A percentile compares a stretch with the other conserved stretches of the same genome.
Evolutionary conservation across 1,140 invertebrate genomes (phyloP).

Genomic region (Anastatus disparis): DNA sequence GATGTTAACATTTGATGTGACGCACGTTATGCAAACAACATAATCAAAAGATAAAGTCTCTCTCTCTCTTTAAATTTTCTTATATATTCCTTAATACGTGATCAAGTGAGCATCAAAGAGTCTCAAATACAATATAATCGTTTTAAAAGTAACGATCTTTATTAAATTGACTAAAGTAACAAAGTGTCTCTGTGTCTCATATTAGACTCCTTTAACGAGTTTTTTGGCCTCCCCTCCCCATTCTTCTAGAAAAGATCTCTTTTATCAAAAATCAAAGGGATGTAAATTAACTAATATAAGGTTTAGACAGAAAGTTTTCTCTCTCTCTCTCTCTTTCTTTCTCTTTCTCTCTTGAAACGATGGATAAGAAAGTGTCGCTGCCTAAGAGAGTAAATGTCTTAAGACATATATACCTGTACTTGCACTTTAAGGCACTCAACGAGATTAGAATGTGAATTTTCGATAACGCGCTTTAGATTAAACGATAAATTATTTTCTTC

Average conservation of each 20-base stretch:
- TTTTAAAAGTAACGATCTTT: slow-evolving; percentile 40
- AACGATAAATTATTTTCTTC: slow-evolving; percentile 29
- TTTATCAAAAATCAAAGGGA: slow-evolving; percentile 63
- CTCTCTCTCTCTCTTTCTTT: too few species aligned
- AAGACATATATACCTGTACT: background rate
- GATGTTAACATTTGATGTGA: background rate
- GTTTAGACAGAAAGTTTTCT: background rate
- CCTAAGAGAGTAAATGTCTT: background rate
- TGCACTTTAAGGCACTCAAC: slow-evolving; percentile 26
- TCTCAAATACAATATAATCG: background rate
- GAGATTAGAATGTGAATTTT: slow-evolving; percentile 39
- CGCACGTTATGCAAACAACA: slow-evolving; percentile 8
- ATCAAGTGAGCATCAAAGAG: slow-evolving; percentile 49
- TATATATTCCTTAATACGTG: slow-evolving; percentile 41
- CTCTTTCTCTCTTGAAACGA: background rate
- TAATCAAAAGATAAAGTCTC: slow-evolving; percentile 44
- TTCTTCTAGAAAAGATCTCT: slow-evolving; percentile 35
- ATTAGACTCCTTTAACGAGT: slow-evolving; percentile 19
- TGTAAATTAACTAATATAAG: slow-evolving; percentile 54
- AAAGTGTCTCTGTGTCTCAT: too few species aligned
- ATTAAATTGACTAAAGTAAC: slow-evolving; percentile 51
- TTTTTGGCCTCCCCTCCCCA: slow-evolving; percentile 17
- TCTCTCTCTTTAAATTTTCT: slow-evolving; percentile 31
- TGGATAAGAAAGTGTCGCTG: background rate
- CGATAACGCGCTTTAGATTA: slow-evolving; percentile 28